Evolutionary conservation across 2,797 vertebrate genomes (phyloP).

Genomic region (Anguilla marmorata): DNA sequence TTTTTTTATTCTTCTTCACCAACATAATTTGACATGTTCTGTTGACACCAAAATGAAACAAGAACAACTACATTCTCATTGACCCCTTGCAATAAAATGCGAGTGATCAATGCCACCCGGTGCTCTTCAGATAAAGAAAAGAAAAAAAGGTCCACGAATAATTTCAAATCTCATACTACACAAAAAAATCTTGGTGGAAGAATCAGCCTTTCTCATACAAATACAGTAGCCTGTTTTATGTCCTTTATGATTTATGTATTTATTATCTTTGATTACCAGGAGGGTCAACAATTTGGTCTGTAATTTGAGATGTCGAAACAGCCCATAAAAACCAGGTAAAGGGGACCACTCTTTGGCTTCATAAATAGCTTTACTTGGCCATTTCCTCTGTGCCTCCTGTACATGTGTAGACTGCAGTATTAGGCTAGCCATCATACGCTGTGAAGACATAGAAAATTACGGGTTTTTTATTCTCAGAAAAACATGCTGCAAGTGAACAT

Average conservation of each 20-base stretch:
- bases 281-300: neutral
- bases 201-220: neutral
- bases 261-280: neutral
- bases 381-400: neutral
- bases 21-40: no score
- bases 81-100: neutral
- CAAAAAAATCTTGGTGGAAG: neutral
- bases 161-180: neutral
- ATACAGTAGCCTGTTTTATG: neutral
- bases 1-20: no score
- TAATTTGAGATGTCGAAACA: neutral
- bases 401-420: neutral
- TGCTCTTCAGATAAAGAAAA: neutral
- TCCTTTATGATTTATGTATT: neutral
- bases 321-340: neutral
- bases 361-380: neutral
- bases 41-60: neutral
- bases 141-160: neutral
- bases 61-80: neutral
- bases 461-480: neutral
- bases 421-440: neutral
- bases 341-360: neutral
- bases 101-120: neutral
- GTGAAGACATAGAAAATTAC: neutral
- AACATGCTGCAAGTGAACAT: neutral